Base-by-base conservation (phyloP, 2,797 vertebrate genomes). In the Enteromius thamalakanensis region DNA sequence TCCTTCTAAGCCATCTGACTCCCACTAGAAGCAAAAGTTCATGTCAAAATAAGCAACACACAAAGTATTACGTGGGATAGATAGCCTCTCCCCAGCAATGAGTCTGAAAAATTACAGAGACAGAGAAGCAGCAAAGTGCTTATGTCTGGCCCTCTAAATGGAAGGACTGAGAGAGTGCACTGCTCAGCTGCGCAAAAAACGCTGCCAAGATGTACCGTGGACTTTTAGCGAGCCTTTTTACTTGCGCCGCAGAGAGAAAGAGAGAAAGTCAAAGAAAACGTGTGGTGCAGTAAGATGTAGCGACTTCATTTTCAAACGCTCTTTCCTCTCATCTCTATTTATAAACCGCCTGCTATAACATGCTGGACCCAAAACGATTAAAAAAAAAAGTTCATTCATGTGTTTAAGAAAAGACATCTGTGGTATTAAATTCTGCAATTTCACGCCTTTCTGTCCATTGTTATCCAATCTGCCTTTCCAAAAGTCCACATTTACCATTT, bases 121-220 rank as follows among this genome's bases (percentile, higher is more conserved):
- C 81, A 75, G 87, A 76, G 82, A 62, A 90, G 91, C 89, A 90
- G 90, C 87, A 92, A 90, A 93, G 90, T 93, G 91, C 91, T 93
- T 89, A 91, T 92, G 93, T 94, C 92, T 93, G 85, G 90, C 91
- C 82, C 87, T 89, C 92, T 91, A 93, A 94, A 91, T 90, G 88
- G 90, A 89, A 89, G 89, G 89, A 86, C 91, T 88, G 86, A 86
- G 87, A 86, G 67, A 91, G 83, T 89, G 86, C 82, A 81, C 45
- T 19, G 82, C 88, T 92, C 88, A 88, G 89, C 89, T 90, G 88
- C 79, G 86, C 86, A 83, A 84, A 90, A 93, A 92, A 87, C 84
- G 70, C 89, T 91, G 90, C 90, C 91, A 93, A 93, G 92, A 92
- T 88, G 88, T 88, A 90, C 90, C 89, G 85, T 87, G 81, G 91